A percentile compares a stretch with the other conserved stretches of the same genome.
These are phyloP conservation scores for Drosophila emarginata DNA, from an alignment of 2,888 invertebrate genomes.

Conservation along the genomic window DNA sequence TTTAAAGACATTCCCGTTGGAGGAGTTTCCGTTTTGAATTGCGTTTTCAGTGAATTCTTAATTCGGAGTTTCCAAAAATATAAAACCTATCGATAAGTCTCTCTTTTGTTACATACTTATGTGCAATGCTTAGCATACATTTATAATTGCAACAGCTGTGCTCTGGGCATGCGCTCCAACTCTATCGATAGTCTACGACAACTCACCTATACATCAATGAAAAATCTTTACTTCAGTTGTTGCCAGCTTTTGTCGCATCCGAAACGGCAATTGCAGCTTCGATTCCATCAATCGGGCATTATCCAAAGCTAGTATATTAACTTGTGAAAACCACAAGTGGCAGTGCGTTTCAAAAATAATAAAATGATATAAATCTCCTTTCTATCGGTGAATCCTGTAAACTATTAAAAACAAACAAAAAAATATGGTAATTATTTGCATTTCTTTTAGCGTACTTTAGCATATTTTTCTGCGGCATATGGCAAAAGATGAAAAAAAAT, in stretches of 20 bases:
- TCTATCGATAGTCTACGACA: conserved; percentile 11
- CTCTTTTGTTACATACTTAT: too few species aligned
- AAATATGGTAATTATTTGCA: conserved; percentile 2
- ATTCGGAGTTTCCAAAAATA: too few species aligned
- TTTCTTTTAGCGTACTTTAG: not conserved
- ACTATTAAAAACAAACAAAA: not conserved
- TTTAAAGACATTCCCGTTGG: too few species aligned
- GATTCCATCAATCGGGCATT: conserved; percentile 20
- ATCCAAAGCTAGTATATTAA: conserved; percentile 25
- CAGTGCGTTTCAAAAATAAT: conserved; percentile 30
- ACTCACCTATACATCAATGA: conserved; percentile 19
- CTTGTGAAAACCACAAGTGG: conserved; percentile 66
- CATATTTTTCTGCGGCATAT: conserved; percentile 20
- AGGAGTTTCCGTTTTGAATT: too few species aligned
- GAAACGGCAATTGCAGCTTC: conserved; percentile 45
- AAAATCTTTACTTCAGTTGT: conserved; percentile 67
- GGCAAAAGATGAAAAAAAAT: conserved; percentile 27
- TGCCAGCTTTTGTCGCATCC: conserved; percentile 68
- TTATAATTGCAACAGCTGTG: conserved; percentile 51
- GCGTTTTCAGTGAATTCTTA: too few species aligned
- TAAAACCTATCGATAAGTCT: too few species aligned
- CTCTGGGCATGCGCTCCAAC: conserved; percentile 32
- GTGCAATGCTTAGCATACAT: not conserved
- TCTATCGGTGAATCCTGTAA: not conserved
- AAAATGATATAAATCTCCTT: conserved; percentile 16